Percentiles rank a stretch among this genome's conserved stretches.
phyloP scores from a whole-genome alignment of 1,140 invertebrate species.

The Neoseiulus cucumeris region DNA sequence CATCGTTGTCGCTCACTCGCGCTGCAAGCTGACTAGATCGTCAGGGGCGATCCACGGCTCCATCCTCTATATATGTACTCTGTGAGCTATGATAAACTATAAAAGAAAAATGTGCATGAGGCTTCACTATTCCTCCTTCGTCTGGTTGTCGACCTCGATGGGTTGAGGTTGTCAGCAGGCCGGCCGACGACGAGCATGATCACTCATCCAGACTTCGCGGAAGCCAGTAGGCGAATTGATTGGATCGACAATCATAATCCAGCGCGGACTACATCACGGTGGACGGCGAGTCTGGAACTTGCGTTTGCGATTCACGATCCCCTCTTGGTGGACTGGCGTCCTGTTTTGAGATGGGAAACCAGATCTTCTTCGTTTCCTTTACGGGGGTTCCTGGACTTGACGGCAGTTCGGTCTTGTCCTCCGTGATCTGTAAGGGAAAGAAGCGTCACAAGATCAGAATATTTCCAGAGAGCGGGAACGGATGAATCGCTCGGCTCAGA shows the following conservation, averaged over 20 bases:
- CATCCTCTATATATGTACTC: not conserved
- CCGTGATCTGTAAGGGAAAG: not conserved
- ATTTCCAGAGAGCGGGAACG: no score
- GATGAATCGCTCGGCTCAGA: no score
- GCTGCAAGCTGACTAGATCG: slow-evolving; percentile 9
- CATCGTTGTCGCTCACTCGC: not conserved
- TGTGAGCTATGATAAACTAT: not conserved
- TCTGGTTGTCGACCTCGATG: not conserved
- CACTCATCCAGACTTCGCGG: not conserved
- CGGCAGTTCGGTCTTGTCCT: slow-evolving; percentile 1
- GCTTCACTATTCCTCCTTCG: not conserved
- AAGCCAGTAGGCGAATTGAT: not conserved
- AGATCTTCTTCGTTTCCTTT: slow-evolving; percentile 1
- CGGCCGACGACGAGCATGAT: not conserved
- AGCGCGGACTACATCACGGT: not conserved
- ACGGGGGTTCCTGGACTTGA: slow-evolving; percentile 3
- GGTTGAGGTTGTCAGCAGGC: not conserved
- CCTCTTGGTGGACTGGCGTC: not conserved
- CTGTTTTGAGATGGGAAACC: not conserved
- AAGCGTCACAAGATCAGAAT: no score
- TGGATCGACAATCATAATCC: not conserved
- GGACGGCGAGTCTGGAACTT: not conserved
- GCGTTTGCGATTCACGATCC: not conserved
- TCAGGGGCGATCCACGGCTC: not conserved
- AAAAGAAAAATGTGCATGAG: not conserved